Evolutionary conservation across 2,113 vertebrate species (phyloP).

Genomic region (Ploceus nigricollis): DNA sequence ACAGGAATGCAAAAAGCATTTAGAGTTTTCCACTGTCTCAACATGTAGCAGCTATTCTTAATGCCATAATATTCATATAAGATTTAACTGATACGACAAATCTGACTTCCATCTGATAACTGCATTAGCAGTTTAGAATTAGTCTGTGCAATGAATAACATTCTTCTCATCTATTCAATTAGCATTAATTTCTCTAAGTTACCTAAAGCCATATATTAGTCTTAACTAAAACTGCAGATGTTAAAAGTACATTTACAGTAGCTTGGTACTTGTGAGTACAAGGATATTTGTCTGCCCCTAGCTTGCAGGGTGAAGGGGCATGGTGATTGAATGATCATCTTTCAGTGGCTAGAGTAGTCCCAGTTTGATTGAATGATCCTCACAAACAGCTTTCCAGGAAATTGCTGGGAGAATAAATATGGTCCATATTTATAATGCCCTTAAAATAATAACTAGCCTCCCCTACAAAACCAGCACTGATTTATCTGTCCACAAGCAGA

Average conservation of each 20-base stretch:
- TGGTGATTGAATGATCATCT: not conserved
- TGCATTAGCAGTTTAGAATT: conserved; percentile 13
- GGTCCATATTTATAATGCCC: not conserved
- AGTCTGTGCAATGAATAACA: not conserved
- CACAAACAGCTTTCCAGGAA: not conserved
- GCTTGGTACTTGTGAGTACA: not conserved
- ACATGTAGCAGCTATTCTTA: not conserved
- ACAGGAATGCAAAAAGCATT: not conserved
- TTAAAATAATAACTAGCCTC: not conserved
- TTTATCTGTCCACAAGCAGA: not conserved
- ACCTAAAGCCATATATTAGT: not conserved
- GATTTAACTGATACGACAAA: not conserved
- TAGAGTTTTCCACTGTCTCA: conserved; percentile 17
- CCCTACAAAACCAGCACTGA: not conserved
- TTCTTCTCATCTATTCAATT: not conserved
- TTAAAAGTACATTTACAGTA: not conserved
- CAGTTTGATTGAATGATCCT: not conserved
- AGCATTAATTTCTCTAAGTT: not conserved
- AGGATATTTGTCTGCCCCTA: not conserved
- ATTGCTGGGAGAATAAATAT: not conserved
- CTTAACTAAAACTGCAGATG: not conserved
- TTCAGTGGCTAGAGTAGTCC: not conserved
- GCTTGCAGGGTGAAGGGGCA: not conserved
- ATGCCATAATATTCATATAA: not conserved
- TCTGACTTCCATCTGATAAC: not conserved